Evolutionary conservation across 2,888 invertebrate species (phyloP), one percentile per base, ranked within the genome.

Genomic region (Geophilus truncorum): DNA sequence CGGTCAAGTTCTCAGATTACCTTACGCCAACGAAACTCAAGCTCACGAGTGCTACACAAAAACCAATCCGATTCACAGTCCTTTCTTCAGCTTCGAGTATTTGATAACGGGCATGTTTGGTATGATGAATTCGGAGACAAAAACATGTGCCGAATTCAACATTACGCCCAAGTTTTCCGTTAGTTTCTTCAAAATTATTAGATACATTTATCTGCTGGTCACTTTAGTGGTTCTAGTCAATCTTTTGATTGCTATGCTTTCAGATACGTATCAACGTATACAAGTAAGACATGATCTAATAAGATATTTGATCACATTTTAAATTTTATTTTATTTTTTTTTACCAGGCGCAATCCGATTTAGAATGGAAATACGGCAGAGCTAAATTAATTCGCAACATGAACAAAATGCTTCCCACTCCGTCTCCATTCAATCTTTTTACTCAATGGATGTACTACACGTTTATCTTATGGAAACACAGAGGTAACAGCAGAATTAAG

Each of bases 201-300:
- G 98, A 89, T 98, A 97, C 86, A 92, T 95, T 88, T 98, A 98
- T 92, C 93, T 98, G 92, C 92, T 98, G 92, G 96, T 98, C 88
- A 96, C 97, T 85, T 93, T 97, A 87, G 95, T 98, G 89, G 98
- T 98, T 87, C 92, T 98, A 86, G 96, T 98, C 90, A 98, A 98
- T 90, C 93, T 98, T 88, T 93, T 98, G 88, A 98, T 98, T 92
- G 98, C 98, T 90, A 98, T 98, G 98, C 98, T 98, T 97, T 97
- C 97, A 89, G 98, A 98, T 91, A 98, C 98, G 86, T 98, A 99
- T 89, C 98, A 98, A 89, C 92, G 97, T 87, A 98, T 98, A 87
- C 89, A 89, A 83, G 88, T 85, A 79, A 80, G 18, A 12, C 77
- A n/a, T n/a, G n/a, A n/a, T n/a, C n/a, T n/a, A n/a, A n/a, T n/a